A percentile compares a stretch with the other conserved stretches of the same genome.
phyloP scores from a whole-genome alignment of 2,888 invertebrate species.

The Lottia scabra region DNA sequence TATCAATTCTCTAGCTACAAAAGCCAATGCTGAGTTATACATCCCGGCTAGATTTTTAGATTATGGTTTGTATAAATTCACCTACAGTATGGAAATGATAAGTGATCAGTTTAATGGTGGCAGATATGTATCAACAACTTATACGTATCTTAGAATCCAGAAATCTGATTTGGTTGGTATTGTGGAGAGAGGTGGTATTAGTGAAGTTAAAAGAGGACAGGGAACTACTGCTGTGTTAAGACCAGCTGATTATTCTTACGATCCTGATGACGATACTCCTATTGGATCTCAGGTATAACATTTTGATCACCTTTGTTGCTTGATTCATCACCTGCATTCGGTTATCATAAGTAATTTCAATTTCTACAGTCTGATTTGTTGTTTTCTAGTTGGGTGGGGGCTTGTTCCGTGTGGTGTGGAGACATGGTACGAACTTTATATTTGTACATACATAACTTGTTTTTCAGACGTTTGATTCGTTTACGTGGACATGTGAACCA shows the following conservation, averaged over 20 bases:
- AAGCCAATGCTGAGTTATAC: conserved; percentile 39
- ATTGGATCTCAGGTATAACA: conserved; percentile 37
- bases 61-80: conserved; percentile 64
- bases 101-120: conserved; percentile 18
- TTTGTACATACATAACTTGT: not conserved
- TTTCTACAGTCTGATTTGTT: too few relatives aligned
- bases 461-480: conserved; percentile 23
- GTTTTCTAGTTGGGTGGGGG: too few relatives aligned
- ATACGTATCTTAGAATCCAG: conserved; percentile 54
- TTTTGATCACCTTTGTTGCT: not conserved
- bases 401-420: too few relatives aligned
- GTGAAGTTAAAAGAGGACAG: conserved; percentile 27
- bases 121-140: not conserved
- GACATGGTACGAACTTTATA: too few relatives aligned
- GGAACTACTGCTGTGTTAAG: conserved; percentile 51
- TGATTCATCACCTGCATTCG: too few relatives aligned
- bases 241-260: conserved; percentile 62
- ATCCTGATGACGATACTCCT: conserved; percentile 60
- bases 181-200: conserved; percentile 50
- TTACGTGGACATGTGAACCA: not conserved
- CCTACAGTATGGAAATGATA: conserved; percentile 60
- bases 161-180: conserved; percentile 63
- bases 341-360: too few relatives aligned
- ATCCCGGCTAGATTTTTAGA: conserved; percentile 54
- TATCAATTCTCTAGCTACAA: conserved; percentile 21